These are phyloP conservation scores for Eustalomyia histrio DNA, from an alignment of 2,888 invertebrate species.

Conservation along the genomic window DNA sequence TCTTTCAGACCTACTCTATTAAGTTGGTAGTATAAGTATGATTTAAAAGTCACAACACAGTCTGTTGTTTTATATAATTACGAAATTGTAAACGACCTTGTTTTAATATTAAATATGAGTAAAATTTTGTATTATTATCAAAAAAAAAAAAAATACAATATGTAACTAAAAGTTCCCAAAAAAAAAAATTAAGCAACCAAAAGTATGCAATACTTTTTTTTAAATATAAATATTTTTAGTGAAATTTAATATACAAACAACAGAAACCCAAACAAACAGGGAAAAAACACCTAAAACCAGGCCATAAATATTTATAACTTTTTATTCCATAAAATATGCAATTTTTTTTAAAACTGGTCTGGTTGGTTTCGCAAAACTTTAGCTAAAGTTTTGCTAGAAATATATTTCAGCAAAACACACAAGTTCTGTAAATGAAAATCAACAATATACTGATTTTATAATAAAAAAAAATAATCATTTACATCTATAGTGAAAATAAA, in stretches of 20 bases:
- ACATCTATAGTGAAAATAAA: background rate
- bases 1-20: no score
- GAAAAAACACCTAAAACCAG: slow-evolving; percentile 4
- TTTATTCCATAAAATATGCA: slow-evolving; percentile 1
- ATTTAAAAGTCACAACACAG: background rate
- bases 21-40: no score
- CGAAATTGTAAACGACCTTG: background rate
- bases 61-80: background rate
- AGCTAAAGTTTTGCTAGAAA: background rate
- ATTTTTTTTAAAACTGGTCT: background rate
- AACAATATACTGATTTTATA: background rate
- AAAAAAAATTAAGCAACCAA: slow-evolving; percentile 5
- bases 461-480: background rate
- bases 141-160: no score
- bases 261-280: background rate
- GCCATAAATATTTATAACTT: slow-evolving; percentile 1
- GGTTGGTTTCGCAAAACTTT: background rate
- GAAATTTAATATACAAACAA: background rate
- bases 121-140: background rate
- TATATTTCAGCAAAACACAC: background rate
- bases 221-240: slow-evolving; percentile 1
- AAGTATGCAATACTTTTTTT: slow-evolving; percentile 10
- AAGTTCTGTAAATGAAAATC: background rate
- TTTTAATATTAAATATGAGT: background rate
- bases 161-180: background rate